A percentile compares a stretch with the other conserved stretches of the same genome.
Conservation (phyloP, 2,797 vertebrate species). For the Babyrousa celebensis region DNA sequence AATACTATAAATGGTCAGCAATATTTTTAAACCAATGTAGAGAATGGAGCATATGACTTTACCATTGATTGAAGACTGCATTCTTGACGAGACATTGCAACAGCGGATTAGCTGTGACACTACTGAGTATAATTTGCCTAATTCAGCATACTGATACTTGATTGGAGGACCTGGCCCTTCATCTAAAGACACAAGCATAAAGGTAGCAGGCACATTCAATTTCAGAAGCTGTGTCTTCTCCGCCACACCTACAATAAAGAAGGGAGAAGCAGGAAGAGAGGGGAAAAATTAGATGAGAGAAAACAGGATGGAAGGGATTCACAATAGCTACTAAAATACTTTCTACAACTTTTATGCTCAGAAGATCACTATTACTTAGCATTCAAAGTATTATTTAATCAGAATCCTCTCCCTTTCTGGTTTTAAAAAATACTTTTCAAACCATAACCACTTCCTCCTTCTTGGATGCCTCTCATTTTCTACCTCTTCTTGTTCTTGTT, state of each 20-base stretch:
- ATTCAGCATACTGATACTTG: conserved; percentile 99
- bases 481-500: conserved; percentile 26
- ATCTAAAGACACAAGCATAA: conserved; percentile 99
- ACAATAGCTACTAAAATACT: conserved; percentile 43
- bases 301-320: conserved; percentile 55
- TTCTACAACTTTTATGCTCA: conserved; percentile 51
- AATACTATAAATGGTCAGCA: background rate
- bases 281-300: background rate
- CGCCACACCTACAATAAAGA: conserved; percentile 95
- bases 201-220: conserved; percentile 98
- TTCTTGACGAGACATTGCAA: conserved; percentile 98
- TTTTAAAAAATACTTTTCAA: conserved; percentile 10
- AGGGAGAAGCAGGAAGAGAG: background rate
- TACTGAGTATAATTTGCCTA: conserved; percentile 99
- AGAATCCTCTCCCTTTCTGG: background rate
- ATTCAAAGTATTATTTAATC: conserved; percentile 59
- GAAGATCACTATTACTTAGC: conserved; percentile 29
- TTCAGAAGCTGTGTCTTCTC: conserved; percentile 99
- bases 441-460: background rate
- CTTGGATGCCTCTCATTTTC: conserved; percentile 39
- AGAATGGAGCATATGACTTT: conserved; percentile 76
- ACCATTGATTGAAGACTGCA: conserved; percentile 99
- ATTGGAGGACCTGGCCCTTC: conserved; percentile 99
- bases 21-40: conserved; percentile 39
- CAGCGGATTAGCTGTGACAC: conserved; percentile 99